Base-by-base conservation (phyloP, 1,140 invertebrate species). In the Panagrolaimus sp. region DNA sequence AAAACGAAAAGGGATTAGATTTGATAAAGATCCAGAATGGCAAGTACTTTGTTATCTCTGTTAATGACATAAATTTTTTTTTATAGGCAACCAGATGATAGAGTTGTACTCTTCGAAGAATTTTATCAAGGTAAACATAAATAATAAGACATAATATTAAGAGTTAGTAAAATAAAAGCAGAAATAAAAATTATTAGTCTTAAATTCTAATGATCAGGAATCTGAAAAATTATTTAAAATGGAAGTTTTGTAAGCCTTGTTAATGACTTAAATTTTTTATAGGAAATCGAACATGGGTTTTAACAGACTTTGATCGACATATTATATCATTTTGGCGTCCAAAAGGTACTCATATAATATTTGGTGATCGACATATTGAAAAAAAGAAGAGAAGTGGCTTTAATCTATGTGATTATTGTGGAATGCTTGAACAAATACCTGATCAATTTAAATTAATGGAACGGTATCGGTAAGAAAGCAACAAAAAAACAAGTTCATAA, bases 231-330 rank as follows among this genome's bases (percentile, higher is more conserved):
- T n/a, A n/a, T n/a, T n/a, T n/a, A n/a, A n/a, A n/a, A n/a, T n/a
- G n/a, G n/a, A n/a, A n/a, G n/a, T n/a, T n/a, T n/a, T n/a, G n/a
- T n/a, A n/a, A n/a, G n/a, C n/a, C n/a, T n/a, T n/a, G n/a, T n/a
- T n/a, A 2, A 38, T 38, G 7, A 38, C 31, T n/a, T 8, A 45
- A 51, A 67, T 25, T 71, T 48, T n/a, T n/a, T n/a, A n/a, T 44
- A 78, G 77, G 75, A n/a, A 78, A 78, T 65, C 68, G 76, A 16
- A 78, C 76, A 38, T 78, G 76, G 76, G 73, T 78, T 44, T 69
- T 78, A 4, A 63, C 67, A 13, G 76, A 78, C 64, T 78, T 78
- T 48, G 76, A 78, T 61, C 71, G 76, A 1, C 68, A 78, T 63
- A 70, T 78, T 25, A 16, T 78, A 9, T 25, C 48, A 14, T 75